phyloP scores from a whole-genome alignment of 2,113 vertebrate species.

The Nycticryphes semicollaris region DNA sequence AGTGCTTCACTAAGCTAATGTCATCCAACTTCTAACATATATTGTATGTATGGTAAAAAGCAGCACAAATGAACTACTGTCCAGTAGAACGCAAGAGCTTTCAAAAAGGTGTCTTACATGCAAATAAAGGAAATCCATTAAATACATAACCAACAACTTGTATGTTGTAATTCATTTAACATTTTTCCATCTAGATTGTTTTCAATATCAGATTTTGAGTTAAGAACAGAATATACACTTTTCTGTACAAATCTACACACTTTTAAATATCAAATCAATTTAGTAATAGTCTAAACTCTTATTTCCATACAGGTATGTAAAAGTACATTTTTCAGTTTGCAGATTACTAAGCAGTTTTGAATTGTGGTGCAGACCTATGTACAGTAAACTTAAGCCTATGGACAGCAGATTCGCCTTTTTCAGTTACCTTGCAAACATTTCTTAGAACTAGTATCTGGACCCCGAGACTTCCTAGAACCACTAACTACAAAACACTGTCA shows the following conservation, averaged over 20 bases:
- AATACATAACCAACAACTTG: background rate
- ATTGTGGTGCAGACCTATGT: background rate
- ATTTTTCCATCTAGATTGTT: background rate
- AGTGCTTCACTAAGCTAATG: background rate
- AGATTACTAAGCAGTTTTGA: background rate
- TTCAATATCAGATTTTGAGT: background rate
- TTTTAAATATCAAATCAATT: background rate
- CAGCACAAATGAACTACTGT: background rate
- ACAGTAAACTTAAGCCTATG: background rate
- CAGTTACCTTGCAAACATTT: background rate
- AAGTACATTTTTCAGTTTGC: background rate
- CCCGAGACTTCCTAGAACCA: background rate
- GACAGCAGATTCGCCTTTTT: background rate
- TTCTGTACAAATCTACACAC: background rate
- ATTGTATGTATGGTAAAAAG: background rate
- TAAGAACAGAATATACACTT: background rate
- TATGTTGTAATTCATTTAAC: background rate
- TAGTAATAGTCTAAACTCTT: background rate
- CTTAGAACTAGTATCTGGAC: background rate
- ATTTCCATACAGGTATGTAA: background rate
- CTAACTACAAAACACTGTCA: background rate
- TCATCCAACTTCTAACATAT: background rate
- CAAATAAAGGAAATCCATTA: background rate
- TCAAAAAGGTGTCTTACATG: background rate
- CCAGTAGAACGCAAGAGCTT: background rate